Percentiles rank a stretch among this genome's conserved stretches.
phyloP scores from a whole-genome alignment of 2,113 vertebrate species.

The Brienomyrus brachyistius region DNA sequence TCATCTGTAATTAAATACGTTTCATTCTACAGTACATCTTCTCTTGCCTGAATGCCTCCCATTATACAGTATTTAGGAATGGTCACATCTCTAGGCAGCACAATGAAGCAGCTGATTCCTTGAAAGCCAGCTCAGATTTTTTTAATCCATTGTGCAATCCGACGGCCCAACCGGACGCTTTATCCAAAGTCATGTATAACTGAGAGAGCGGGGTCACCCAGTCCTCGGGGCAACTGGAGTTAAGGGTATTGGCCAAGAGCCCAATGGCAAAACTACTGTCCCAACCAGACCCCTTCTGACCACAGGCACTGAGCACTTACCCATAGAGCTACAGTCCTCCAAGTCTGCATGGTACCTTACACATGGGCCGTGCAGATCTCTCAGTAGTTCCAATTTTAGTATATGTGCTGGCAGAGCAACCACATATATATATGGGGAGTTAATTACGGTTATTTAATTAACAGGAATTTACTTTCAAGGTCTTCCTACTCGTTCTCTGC shows the following conservation, averaged over 20 bases:
- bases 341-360: not conserved
- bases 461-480: not conserved
- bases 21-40: conserved; percentile 80
- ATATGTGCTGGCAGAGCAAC: not conserved
- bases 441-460: not conserved
- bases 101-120: conserved; percentile 95
- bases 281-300: not conserved
- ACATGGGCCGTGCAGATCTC: not conserved
- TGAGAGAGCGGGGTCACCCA: conserved; percentile 30
- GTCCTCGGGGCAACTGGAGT: conserved; percentile 57
- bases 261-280: not conserved
- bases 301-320: not conserved
- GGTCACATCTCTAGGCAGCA: conserved; percentile 89
- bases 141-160: conserved; percentile 76
- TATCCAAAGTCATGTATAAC: conserved; percentile 17
- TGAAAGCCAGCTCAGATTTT: conserved; percentile 77
- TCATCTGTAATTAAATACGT: conserved; percentile 99
- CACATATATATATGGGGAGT: not conserved
- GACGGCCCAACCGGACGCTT: conserved; percentile 74
- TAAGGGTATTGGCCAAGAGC: not conserved
- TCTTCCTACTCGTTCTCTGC: not conserved
- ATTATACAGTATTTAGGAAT: conserved; percentile 85
- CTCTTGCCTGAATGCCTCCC: conserved; percentile 99
- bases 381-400: not conserved
- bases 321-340: not conserved